Evolutionary conservation across 2,888 invertebrate genomes (phyloP), one percentile per base, ranked within the genome.

Genomic region (Therioaphis trifolii): DNA sequence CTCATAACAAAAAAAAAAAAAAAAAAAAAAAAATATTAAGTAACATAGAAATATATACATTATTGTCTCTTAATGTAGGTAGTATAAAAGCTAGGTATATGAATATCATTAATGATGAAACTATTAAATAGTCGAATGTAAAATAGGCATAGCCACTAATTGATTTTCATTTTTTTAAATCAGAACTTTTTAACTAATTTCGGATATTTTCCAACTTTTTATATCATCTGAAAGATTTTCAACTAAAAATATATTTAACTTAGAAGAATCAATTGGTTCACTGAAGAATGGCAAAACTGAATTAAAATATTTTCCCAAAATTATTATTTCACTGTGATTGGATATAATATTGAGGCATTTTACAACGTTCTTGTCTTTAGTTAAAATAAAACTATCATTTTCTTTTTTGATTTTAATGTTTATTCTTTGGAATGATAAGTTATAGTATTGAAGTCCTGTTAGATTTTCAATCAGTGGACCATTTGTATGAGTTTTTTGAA

Each of bases 281-380:
- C 21, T 58, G 24, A 58, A 24, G 11, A 58, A 58, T 58, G 58
- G 58, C 12, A 58, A 58, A 24, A 24, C 21, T 58, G 58, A 24
- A 4, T 58, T 24, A 58, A 58, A 58, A 58, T 58, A 58, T 58
- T 58, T 58, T 58, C 58, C 58, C 11, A 58, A 58, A 58, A 43
- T 43, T 43, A 43, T 11, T 7, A 43, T 43, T 11, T 43, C 43
- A 43, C 11, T 11, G 11, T 43, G 7, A 43, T 43, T 43, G 11
- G 4, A 43, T 43, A 43, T 43, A 43, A 43, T 43, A 43, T 43
- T 43, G 4, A 43, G 43, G 11, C 43, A 43, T 43, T 11, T 43
- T 7, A 43, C 11, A 43, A 43, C 11, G 4, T 58, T 9, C 58
- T 58, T 58, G 58, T 58, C 14, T 58, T 58, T 58, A 24, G 58